Conservation (phyloP, 2,797 vertebrate species). For the Echeneis naucrates region DNA sequence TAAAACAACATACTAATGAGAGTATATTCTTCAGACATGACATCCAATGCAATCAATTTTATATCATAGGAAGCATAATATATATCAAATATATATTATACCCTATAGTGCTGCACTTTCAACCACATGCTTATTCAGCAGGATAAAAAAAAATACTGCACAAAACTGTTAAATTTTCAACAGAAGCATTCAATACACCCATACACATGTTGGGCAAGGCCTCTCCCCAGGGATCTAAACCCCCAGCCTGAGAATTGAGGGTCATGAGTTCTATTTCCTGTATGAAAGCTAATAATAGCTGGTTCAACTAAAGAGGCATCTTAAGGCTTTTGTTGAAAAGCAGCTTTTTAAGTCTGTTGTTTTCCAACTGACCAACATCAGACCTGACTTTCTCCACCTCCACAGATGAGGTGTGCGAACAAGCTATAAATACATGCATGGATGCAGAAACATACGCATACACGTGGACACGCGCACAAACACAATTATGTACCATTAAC, state of each 20-base stretch:
- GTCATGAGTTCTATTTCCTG: slow-evolving; percentile 81
- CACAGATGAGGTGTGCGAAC: neutral
- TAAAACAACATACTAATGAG: neutral
- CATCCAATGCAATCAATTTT: neutral
- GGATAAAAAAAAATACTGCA: neutral
- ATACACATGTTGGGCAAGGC: slow-evolving; percentile 11
- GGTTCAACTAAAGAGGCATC: slow-evolving; percentile 50
- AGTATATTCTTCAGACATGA: neutral
- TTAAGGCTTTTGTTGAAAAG: slow-evolving; percentile 54
- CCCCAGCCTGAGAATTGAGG: slow-evolving; percentile 69
- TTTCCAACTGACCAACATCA: slow-evolving; percentile 32
- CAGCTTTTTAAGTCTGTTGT: slow-evolving; percentile 40
- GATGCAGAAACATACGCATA: neutral
- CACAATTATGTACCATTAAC: slow-evolving; percentile 39
- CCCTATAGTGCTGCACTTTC: neutral
- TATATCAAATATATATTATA: no score
- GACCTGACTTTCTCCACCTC: slow-evolving; percentile 33
- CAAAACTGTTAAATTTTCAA: slow-evolving; percentile 1
- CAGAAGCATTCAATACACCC: slow-evolving; percentile 14
- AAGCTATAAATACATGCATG: slow-evolving; percentile 20
- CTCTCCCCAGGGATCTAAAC: slow-evolving; percentile 64
- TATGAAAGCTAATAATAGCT: slow-evolving; percentile 75
- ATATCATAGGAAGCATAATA: no score
- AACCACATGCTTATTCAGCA: neutral
- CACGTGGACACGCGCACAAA: neutral